Percentiles rank a stretch among this genome's conserved stretches.
These are phyloP conservation scores for Sicus ferrugineus DNA, from an alignment of 2,888 invertebrate genomes.

Conservation along the genomic window DNA sequence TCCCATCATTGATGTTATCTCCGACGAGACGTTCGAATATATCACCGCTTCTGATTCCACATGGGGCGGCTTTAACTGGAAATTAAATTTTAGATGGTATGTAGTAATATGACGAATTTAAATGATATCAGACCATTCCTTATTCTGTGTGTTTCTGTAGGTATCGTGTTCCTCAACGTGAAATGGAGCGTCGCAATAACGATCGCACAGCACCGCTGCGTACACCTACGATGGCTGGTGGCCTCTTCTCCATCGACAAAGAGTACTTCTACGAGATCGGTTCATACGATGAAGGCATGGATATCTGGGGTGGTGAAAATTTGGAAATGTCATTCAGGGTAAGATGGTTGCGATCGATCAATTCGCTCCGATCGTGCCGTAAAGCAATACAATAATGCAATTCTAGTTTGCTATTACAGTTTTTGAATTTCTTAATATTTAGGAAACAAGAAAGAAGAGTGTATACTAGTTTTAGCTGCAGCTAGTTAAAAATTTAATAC, in stretches of 20 bases:
- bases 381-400: background rate
- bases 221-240: constrained; percentile 99
- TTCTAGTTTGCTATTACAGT: background rate
- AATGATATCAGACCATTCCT: constrained; percentile 4
- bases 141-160: constrained; percentile 64
- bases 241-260: constrained; percentile 91
- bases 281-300: constrained; percentile 98
- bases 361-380: too few relatives aligned
- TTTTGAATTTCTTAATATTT: constrained; percentile 4
- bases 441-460: background rate
- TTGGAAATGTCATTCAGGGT: constrained; percentile 67
- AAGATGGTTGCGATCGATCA: constrained; percentile 47
- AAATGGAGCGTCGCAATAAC: constrained; percentile 91
- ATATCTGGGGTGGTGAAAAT: constrained; percentile 89
- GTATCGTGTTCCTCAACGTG: constrained; percentile 97
- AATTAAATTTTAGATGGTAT: constrained; percentile 97
- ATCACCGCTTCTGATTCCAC: constrained; percentile 99
- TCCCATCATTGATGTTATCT: constrained; percentile 98
- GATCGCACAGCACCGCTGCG: constrained; percentile 92
- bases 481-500: background rate
- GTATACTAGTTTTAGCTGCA: background rate
- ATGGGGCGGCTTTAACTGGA: constrained; percentile 99
- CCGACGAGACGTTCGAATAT: constrained; percentile 98
- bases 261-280: constrained; percentile 98
- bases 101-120: background rate